phyloP scores from a whole-genome alignment of 2,113 vertebrate species.

The Pachycephala philippinensis region DNA sequence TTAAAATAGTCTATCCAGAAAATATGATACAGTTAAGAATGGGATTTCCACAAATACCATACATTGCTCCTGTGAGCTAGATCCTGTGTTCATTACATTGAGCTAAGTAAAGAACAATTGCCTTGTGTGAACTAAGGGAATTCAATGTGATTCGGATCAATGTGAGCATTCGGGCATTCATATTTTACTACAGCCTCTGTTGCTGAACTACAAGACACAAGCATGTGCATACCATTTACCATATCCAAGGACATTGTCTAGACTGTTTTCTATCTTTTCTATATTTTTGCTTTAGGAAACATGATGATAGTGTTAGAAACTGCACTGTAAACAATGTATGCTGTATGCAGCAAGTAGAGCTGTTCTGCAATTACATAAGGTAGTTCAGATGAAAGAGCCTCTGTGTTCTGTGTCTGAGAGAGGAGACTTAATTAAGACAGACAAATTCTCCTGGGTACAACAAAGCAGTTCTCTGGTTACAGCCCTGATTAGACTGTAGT shows the following conservation, averaged over 20 bases:
- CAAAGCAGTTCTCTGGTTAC: slow-evolving; percentile 1
- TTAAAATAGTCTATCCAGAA: not conserved
- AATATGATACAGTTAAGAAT: not conserved
- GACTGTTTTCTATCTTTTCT: not conserved
- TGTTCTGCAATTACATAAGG: not conserved
- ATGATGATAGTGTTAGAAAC: not conserved
- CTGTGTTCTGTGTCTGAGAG: not conserved
- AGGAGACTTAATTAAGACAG: slow-evolving; percentile 39
- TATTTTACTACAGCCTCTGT: not conserved
- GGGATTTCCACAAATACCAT: not conserved
- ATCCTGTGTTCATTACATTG: not conserved
- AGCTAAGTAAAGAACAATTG: not conserved
- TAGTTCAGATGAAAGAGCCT: not conserved
- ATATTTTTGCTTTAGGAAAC: not conserved
- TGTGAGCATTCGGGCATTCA: not conserved
- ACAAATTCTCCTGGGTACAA: not conserved
- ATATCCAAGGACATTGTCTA: not conserved
- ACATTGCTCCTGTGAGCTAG: not conserved
- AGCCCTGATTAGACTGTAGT: not conserved
- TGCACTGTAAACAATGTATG: not conserved
- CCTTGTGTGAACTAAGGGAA: not conserved
- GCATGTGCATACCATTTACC: not conserved
- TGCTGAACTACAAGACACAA: not conserved
- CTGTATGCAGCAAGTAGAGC: not conserved
- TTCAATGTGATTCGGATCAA: not conserved